Percentiles rank a stretch among this genome's conserved stretches.
These are phyloP conservation scores for Cottoperca gobio DNA, from an alignment of 2,797 vertebrate species.

Conservation along the genomic window DNA sequence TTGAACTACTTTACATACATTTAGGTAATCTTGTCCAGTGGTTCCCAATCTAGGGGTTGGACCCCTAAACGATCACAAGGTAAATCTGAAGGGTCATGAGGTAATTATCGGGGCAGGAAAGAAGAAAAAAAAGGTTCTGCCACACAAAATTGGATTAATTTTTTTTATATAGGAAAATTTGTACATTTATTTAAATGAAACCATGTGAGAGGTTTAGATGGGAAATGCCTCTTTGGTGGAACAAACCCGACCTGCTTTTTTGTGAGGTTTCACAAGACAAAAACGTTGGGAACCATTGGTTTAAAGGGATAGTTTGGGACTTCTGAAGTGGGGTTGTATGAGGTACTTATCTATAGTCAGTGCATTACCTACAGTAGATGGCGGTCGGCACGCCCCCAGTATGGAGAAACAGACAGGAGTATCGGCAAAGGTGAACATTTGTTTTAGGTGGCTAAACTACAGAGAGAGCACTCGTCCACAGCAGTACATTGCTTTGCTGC, in stretches of 20 bases:
- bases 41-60: neutral
- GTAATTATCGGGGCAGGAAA: slow-evolving; percentile 1
- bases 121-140: neutral
- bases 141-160: neutral
- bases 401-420: no score
- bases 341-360: no score
- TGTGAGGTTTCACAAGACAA: neutral
- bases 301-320: no score
- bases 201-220: neutral
- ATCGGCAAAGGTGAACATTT: no score
- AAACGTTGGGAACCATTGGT: neutral
- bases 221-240: neutral
- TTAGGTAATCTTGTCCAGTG: neutral
- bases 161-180: neutral
- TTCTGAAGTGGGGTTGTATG: no score
- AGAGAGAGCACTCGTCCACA: no score
- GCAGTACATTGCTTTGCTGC: no score
- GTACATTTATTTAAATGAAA: neutral
- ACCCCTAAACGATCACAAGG: neutral
- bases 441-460: no score
- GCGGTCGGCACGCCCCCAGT: no score
- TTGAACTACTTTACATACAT: neutral
- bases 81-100: neutral
- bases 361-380: no score
- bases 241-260: neutral